Evolutionary conservation across 2,888 invertebrate genomes (phyloP), one percentile per base, ranked within the genome.

Genomic region (Geotrupes spiniger): DNA sequence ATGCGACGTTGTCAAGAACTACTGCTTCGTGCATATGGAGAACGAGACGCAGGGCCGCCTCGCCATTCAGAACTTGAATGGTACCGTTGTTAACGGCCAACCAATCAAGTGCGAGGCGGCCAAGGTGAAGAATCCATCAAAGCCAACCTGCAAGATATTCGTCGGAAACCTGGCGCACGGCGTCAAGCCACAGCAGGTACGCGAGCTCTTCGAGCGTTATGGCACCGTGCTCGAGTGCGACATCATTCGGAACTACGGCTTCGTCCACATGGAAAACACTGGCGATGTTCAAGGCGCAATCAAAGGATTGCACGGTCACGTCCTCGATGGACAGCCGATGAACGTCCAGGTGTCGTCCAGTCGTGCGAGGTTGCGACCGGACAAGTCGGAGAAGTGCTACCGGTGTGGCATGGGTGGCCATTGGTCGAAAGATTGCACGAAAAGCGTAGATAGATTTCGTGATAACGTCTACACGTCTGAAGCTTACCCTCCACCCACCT

Each of bases 11-110:
- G 90, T 96, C 67, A 92, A 94, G 79, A 96, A 96, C 80, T 97
- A 93, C 85, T 97, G 96, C 66, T 97, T 97, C 82, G 95, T 98
- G 76, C 95, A 95, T 77, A 95, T 93, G 93, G 92, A 82, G 78
- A 90, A 87, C 74, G 92, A 92, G 69, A 85, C 89, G 74, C 87
- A 89, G 72, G 95, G 94, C 62, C 87, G 91, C 78, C 88, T 88
- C 74, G 94, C 95, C 61, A 91, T 93, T 73, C 87, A 89, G 75
- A 82, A 84, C 74, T 78, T 95, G 70, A 92, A 95, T 81, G 92
- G 92, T 66, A 85, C 87, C 70, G 77, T 86, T 69, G 82, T 95
- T 67, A 88, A 90, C 75, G 93, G 92, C 54, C 89, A 89, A 72
- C 84, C 88, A 57, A 89, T 93, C 74, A 91, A 91, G 78, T 92